Evolutionary conservation across 2,797 vertebrate genomes (phyloP).

Genomic region (Clarias fuscus): DNA sequence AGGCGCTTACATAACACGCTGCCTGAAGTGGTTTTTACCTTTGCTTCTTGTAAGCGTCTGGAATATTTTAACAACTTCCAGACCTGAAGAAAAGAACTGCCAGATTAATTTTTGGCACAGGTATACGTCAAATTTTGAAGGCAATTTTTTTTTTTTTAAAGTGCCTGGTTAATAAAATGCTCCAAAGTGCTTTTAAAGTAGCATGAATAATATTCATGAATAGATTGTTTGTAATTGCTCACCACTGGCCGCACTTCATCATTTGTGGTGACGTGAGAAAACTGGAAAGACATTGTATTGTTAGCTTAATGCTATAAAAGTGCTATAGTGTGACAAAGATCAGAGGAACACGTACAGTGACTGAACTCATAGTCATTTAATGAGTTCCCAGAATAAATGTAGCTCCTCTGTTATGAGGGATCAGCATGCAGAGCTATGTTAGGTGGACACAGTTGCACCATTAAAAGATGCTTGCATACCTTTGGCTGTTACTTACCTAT

Average conservation of each 20-base stretch:
- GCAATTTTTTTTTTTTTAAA: too few species aligned
- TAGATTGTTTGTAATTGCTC: constrained; percentile 54
- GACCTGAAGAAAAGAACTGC: constrained; percentile 59
- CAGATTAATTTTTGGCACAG: constrained; percentile 63
- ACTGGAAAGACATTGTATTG: constrained; percentile 42
- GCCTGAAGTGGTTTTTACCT: constrained; percentile 47
- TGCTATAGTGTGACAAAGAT: constrained; percentile 9
- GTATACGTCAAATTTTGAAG: constrained; percentile 53
- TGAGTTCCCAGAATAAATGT: constrained; percentile 37
- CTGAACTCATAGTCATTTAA: constrained; percentile 1
- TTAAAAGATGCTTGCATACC: constrained; percentile 30
- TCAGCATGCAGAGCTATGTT: constrained; percentile 34
- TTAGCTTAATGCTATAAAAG: constrained; percentile 16
- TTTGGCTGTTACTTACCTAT: constrained; percentile 44
- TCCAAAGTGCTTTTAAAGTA: constrained; percentile 44
- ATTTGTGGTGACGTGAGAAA: constrained; percentile 50
- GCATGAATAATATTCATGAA: constrained; percentile 44
- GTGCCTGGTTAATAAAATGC: constrained; percentile 50
- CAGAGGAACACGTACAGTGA: constrained; percentile 4
- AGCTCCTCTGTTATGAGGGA: constrained; percentile 33
- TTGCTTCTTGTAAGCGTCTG: constrained; percentile 56
- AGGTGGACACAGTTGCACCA: constrained; percentile 13
- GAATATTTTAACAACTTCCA: constrained; percentile 64
- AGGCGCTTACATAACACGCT: constrained; percentile 57
- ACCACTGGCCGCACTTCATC: constrained; percentile 40